These are phyloP conservation scores for Brachionus manjavacas DNA, from an alignment of 1,140 invertebrate species.

Conservation along the genomic window DNA sequence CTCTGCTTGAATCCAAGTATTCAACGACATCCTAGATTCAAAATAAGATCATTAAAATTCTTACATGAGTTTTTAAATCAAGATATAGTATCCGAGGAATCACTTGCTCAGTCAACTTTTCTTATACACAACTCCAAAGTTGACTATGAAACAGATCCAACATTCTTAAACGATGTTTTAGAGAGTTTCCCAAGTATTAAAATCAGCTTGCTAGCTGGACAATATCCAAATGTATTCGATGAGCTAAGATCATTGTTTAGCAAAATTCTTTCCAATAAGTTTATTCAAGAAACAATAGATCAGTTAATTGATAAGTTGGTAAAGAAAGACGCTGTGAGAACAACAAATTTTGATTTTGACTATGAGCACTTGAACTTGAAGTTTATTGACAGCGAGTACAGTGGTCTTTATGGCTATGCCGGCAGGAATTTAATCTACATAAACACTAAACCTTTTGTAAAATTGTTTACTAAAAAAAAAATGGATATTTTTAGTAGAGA, in stretches of 20 bases:
- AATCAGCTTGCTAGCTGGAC: neutral
- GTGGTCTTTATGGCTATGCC: neutral
- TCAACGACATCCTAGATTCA: too few species aligned
- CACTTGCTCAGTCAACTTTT: too few species aligned
- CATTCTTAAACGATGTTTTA: too few species aligned
- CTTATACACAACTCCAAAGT: too few species aligned
- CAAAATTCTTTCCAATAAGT: neutral
- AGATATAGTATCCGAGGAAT: too few species aligned
- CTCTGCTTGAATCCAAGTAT: too few species aligned
- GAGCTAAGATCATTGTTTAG: neutral
- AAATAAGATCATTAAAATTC: too few species aligned
- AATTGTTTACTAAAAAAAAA: neutral
- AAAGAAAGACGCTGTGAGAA: neutral
- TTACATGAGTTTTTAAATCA: too few species aligned
- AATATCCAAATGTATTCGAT: neutral
- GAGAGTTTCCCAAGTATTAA: neutral
- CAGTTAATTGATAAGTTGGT: neutral
- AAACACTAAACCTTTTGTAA: neutral
- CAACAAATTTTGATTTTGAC: neutral
- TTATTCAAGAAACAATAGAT: neutral
- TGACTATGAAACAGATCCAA: too few species aligned
- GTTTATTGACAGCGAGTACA: neutral
- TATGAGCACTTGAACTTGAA: neutral
- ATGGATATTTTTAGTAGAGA: neutral
- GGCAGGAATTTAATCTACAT: neutral